Percentiles rank a stretch among this genome's conserved stretches.
Conservation (phyloP, 2,888 invertebrate species). For the Tinea pellionella region DNA sequence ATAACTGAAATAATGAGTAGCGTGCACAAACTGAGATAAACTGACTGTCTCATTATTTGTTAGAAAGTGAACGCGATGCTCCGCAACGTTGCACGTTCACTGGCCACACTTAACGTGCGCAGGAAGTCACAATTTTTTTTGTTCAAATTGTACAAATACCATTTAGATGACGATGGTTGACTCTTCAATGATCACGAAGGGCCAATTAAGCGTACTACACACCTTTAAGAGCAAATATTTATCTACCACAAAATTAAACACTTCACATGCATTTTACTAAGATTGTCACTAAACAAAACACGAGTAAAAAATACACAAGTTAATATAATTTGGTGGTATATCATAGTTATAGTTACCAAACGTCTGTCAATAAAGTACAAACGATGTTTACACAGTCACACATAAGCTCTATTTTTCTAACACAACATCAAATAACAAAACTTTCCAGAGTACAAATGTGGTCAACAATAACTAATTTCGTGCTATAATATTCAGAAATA, state of each 20-base stretch:
- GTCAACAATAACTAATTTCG: not conserved
- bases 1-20: not conserved
- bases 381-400: not conserved
- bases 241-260: too few relatives aligned
- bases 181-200: too few relatives aligned
- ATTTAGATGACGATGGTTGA: not conserved
- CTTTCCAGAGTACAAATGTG: not conserved
- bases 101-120: not conserved
- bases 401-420: not conserved
- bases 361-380: not conserved
- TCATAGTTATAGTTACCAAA: not conserved
- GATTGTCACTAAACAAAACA: too few relatives aligned
- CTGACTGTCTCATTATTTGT: constrained; percentile 14
- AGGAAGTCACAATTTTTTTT: not conserved
- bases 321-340: not conserved
- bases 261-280: too few relatives aligned
- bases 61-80: constrained; percentile 19
- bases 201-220: too few relatives aligned
- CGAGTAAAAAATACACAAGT: too few relatives aligned
- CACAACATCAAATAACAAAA: not conserved
- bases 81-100: constrained; percentile 18
- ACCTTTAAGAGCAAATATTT: too few relatives aligned
- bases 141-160: not conserved
- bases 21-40: constrained; percentile 16
- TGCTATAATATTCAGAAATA: not conserved